phyloP scores from a whole-genome alignment of 1,140 invertebrate genomes.

The Drosophila tani region DNA sequence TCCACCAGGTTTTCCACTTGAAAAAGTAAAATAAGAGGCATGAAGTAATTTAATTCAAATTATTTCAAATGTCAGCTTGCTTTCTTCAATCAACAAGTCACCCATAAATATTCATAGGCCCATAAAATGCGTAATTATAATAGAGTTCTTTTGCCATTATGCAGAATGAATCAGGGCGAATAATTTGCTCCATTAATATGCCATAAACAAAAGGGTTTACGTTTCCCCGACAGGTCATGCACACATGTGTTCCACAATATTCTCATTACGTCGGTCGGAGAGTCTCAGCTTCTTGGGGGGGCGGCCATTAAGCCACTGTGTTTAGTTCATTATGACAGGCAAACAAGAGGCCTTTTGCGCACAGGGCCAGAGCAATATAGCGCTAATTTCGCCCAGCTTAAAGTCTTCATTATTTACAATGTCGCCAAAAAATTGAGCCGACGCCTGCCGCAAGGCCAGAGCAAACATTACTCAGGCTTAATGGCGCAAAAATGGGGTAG shows the following conservation, averaged over 20 bases:
- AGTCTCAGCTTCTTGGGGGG: slow-evolving; percentile 17
- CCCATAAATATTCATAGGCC: slow-evolving; percentile 30
- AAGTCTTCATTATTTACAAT: slow-evolving; percentile 83
- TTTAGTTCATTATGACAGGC: slow-evolving; percentile 71
- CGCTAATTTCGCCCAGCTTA: slow-evolving; percentile 77
- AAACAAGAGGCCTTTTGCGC: slow-evolving; percentile 22
- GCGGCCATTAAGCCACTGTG: slow-evolving; percentile 48
- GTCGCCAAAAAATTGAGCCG: slow-evolving; percentile 70
- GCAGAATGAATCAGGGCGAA: slow-evolving; percentile 19
- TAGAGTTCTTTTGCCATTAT: slow-evolving; percentile 12
- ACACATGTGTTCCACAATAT: slow-evolving; percentile 34
- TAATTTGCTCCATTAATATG: slow-evolving; percentile 35
- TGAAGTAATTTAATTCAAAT: neutral
- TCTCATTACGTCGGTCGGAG: slow-evolving; percentile 14
- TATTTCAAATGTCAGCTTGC: neutral
- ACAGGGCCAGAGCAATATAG: slow-evolving; percentile 29
- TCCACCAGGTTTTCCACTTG: too few species aligned
- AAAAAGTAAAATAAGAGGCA: neutral
- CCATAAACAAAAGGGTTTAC: slow-evolving; percentile 30
- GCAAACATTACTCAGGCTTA: slow-evolving; percentile 79
- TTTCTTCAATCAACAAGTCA: slow-evolving; percentile 21
- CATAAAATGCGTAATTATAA: slow-evolving; percentile 15
- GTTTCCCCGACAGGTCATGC: slow-evolving; percentile 4
- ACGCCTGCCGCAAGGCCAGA: slow-evolving; percentile 65
- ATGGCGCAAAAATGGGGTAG: slow-evolving; percentile 23